Evolutionary conservation across 1,140 invertebrate species (phyloP), one percentile per base, ranked within the genome.

Genomic region (Fragariocoptes setiger): DNA sequence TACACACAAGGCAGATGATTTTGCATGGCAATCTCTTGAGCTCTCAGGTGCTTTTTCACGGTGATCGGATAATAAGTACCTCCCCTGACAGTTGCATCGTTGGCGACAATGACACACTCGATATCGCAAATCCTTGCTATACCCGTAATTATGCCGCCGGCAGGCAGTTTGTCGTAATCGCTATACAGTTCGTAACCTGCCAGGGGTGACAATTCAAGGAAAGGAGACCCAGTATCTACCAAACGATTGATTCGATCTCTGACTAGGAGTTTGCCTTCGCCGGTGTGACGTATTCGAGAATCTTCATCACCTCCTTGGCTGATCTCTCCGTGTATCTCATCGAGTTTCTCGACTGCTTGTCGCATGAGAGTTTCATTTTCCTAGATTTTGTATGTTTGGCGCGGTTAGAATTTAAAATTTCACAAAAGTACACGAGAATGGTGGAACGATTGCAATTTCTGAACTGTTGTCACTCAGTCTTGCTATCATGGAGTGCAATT

Each of bases 51-150:
- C 54, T 99, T 99, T 58, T 94, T 97, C 0, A 94, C 74, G 0
- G 85, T 88, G 5, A 95, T 74, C 8, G 92, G 90, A 59, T 86
- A 97, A 54, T 94, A 92, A 21, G 77, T 76, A 14, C 90, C 90
- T 37, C 45, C 64, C 64, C 97, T 97, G 2, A 97, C 82, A 1
- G 88, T 95, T 0, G 86, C 76, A 63, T 99, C 90, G 61, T 95
- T 97, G 3, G 76, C 85, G 21, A 92, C 63, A 45, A 97, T 72
- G 58, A 97, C 65, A 55, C 85, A 92, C 53, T 85, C 72, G 13
- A 58, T 63, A n/a, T 64, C 65, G 21, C 71, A 67, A 46, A 95
- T 68, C 56, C 70, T 66, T 43, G 88, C 88, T 50, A 99, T 79
- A 25, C 90, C 92, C 21, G 86, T 82, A 21, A 88, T 65, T 45